These are phyloP conservation scores for Lepeophtheirus salmonis DNA, from an alignment of 1,140 invertebrate genomes.

Conservation along the genomic window DNA sequence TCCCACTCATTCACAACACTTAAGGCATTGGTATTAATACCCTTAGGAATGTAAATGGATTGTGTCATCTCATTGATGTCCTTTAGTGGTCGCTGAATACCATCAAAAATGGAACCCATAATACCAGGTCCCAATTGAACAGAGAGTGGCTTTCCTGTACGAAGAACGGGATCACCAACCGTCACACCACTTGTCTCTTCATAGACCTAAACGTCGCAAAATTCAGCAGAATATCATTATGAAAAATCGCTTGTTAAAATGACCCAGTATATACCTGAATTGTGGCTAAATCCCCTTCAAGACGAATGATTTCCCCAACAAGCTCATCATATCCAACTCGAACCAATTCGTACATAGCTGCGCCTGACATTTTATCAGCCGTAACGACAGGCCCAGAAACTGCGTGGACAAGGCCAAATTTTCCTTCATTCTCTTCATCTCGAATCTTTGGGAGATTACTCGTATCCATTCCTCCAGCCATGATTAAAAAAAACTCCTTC, in stretches of 20 bases:
- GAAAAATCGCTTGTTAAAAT: background rate
- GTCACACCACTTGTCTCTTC: constrained; percentile 99
- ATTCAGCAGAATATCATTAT: background rate
- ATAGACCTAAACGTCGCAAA: constrained; percentile 49
- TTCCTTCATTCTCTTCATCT: constrained; percentile 66
- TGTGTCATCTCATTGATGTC: constrained; percentile 82
- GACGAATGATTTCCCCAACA: constrained; percentile 96
- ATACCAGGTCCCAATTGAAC: constrained; percentile 99
- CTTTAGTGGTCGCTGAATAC: constrained; percentile 90
- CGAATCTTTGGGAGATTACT: constrained; percentile 43
- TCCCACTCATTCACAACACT: constrained; percentile 73
- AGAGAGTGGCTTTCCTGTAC: constrained; percentile 92
- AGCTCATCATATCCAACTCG: constrained; percentile 92
- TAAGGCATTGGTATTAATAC: constrained; percentile 78
- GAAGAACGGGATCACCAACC: constrained; percentile 91
- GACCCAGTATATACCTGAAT: constrained; percentile 53
- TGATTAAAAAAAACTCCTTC: background rate
- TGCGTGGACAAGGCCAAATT: constrained; percentile 11
- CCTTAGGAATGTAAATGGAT: constrained; percentile 98
- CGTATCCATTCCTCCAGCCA: background rate
- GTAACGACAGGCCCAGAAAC: constrained; percentile 62
- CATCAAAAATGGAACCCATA: constrained; percentile 95
- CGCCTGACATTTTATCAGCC: constrained; percentile 95
- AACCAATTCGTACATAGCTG: constrained; percentile 99
- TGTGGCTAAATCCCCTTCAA: constrained; percentile 97